Evolutionary conservation across 2,113 vertebrate genomes (phyloP).

Genomic region (Scolopax mira): DNA sequence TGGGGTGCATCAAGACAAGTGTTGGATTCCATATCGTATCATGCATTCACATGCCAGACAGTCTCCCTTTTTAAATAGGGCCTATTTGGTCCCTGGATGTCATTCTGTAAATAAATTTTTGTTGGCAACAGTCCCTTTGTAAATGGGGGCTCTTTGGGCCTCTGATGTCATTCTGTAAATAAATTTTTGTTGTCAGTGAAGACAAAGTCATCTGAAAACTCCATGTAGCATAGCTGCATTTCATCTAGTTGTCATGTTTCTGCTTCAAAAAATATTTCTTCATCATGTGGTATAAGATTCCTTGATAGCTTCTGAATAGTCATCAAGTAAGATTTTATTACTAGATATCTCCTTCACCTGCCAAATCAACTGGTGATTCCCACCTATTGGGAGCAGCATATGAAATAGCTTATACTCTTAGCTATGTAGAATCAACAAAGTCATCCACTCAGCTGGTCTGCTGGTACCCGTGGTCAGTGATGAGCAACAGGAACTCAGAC

Average conservation of each 20-base stretch:
- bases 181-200: background rate
- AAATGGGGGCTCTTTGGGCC: background rate
- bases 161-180: background rate
- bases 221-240: background rate
- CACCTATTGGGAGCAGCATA: background rate
- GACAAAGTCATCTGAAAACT: background rate
- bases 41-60: background rate
- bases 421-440: background rate
- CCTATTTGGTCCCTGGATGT: background rate
- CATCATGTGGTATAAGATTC: background rate
- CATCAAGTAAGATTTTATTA: slow-evolving; percentile 56
- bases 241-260: slow-evolving; percentile 27
- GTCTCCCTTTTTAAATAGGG: background rate
- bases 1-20: too few species aligned
- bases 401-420: background rate
- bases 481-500: background rate
- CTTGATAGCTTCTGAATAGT: slow-evolving; percentile 43
- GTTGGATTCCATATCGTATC: background rate
- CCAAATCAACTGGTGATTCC: slow-evolving; percentile 19
- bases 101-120: background rate
- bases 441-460: background rate
- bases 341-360: background rate
- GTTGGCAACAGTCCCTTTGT: too few species aligned
- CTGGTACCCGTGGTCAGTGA: background rate
- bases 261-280: slow-evolving; percentile 35